Percentiles rank a stretch among this genome's conserved stretches.
phyloP scores from a whole-genome alignment of 2,888 invertebrate species.

The Nephrotoma appendiculata region DNA sequence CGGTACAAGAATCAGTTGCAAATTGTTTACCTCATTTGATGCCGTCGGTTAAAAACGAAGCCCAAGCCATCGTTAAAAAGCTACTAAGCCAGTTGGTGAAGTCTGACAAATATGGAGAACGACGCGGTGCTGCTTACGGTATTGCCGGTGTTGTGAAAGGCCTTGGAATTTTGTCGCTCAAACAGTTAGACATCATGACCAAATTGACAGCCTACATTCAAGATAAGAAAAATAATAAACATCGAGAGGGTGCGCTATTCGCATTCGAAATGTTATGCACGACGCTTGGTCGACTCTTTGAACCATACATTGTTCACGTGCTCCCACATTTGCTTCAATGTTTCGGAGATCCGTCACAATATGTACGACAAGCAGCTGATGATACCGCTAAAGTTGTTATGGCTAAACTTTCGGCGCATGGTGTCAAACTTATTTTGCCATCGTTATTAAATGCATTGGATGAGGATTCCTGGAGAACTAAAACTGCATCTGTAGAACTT shows the following conservation, averaged over 20 bases:
- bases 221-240: constrained; percentile 91
- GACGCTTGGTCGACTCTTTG: constrained; percentile 82
- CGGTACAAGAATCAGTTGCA: constrained; percentile 95
- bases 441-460: constrained; percentile 83
- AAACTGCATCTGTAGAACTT: constrained; percentile 89
- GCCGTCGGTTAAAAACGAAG: constrained; percentile 82
- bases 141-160: constrained; percentile 95
- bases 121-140: constrained; percentile 91
- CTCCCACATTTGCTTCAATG: constrained; percentile 87
- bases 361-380: constrained; percentile 92
- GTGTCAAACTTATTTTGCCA: constrained; percentile 93
- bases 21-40: constrained; percentile 91
- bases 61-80: constrained; percentile 74
- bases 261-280: constrained; percentile 95
- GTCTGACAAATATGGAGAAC: constrained; percentile 73
- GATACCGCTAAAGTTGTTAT: constrained; percentile 92
- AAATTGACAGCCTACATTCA: constrained; percentile 86
- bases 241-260: constrained; percentile 90
- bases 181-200: constrained; percentile 91
- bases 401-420: constrained; percentile 90
- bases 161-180: constrained; percentile 86
- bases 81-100: constrained; percentile 76
- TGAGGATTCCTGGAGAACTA: constrained; percentile 98
- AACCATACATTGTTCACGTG: constrained; percentile 97
- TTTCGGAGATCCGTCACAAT: constrained; percentile 90